A percentile compares a stretch with the other conserved stretches of the same genome.
These are phyloP conservation scores for Urechis unicinctus DNA, from an alignment of 2,888 invertebrate species.

Conservation along the genomic window DNA sequence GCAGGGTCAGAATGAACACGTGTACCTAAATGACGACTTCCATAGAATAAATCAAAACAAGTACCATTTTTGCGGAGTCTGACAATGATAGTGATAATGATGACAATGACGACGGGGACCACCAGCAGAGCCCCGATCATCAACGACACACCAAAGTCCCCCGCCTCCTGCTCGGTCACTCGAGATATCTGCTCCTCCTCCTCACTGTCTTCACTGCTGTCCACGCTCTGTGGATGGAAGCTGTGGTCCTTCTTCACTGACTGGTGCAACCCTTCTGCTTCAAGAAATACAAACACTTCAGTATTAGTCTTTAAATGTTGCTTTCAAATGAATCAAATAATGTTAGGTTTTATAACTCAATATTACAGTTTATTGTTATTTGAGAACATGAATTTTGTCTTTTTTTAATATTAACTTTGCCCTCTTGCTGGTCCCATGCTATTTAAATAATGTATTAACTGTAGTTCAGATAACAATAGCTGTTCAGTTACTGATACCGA, in stretches of 20 bases:
- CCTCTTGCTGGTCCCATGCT: too few species aligned
- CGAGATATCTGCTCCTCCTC: neutral
- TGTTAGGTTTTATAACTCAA: too few species aligned
- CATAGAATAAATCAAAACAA: too few species aligned
- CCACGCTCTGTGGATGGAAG: conserved; percentile 10
- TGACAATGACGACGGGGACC: conserved; percentile 47
- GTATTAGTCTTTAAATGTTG: neutral
- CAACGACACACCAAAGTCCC: conserved; percentile 39
- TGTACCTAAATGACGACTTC: too few species aligned
- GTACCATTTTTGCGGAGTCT: conserved; percentile 46
- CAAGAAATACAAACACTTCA: neutral
- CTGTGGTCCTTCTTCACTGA: conserved; percentile 5
- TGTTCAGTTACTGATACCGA: too few species aligned
- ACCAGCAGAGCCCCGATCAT: conserved; percentile 48
- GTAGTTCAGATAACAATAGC: too few species aligned
- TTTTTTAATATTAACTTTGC: too few species aligned
- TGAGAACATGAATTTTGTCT: too few species aligned
- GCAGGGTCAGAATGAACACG: too few species aligned
- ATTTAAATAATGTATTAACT: too few species aligned
- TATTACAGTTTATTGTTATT: too few species aligned
- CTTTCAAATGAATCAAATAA: too few species aligned
- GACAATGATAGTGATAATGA: conserved; percentile 42
- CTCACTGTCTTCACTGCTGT: neutral
- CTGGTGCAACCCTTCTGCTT: conserved; percentile 5
- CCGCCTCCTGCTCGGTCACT: conserved; percentile 1